These are phyloP conservation scores for Lithophane semibrunnea DNA, from an alignment of 2,888 invertebrate genomes.

Conservation along the genomic window DNA sequence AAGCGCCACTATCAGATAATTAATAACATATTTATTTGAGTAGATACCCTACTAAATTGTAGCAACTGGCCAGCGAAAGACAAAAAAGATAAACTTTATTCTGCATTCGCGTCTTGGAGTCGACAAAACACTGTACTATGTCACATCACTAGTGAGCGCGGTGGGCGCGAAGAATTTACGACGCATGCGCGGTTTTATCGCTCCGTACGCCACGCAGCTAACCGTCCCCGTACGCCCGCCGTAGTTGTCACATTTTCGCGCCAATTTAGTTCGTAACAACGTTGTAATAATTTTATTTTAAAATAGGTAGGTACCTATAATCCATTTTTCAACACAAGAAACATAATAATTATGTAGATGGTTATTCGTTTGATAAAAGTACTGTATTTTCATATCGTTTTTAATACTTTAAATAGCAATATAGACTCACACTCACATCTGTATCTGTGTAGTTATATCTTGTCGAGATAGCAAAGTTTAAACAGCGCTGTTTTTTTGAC, in stretches of 20 bases:
- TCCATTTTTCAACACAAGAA: slow-evolving; percentile 52
- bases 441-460: slow-evolving; percentile 53
- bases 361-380: background rate
- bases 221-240: slow-evolving; percentile 34
- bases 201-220: slow-evolving; percentile 62
- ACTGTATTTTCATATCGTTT: background rate
- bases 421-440: background rate
- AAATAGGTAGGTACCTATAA: slow-evolving; percentile 34
- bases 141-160: slow-evolving; percentile 69
- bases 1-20: slow-evolving; percentile 58
- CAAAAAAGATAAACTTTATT: slow-evolving; percentile 5
- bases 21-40: slow-evolving; percentile 29
- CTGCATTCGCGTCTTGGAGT: slow-evolving; percentile 9
- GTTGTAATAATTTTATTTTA: slow-evolving; percentile 62
- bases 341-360: background rate
- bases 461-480: slow-evolving; percentile 72
- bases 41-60: slow-evolving; percentile 46
- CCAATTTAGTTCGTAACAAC: slow-evolving; percentile 72
- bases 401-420: background rate
- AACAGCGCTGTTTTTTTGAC: slow-evolving; percentile 76
- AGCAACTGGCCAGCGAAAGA: slow-evolving; percentile 54
- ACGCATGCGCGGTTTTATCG: slow-evolving; percentile 73
- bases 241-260: slow-evolving; percentile 80
- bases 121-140: slow-evolving; percentile 28
- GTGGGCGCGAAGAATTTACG: slow-evolving; percentile 76